Conservation (phyloP, 2,797 vertebrate species). For the Aeoliscus strigatus region DNA sequence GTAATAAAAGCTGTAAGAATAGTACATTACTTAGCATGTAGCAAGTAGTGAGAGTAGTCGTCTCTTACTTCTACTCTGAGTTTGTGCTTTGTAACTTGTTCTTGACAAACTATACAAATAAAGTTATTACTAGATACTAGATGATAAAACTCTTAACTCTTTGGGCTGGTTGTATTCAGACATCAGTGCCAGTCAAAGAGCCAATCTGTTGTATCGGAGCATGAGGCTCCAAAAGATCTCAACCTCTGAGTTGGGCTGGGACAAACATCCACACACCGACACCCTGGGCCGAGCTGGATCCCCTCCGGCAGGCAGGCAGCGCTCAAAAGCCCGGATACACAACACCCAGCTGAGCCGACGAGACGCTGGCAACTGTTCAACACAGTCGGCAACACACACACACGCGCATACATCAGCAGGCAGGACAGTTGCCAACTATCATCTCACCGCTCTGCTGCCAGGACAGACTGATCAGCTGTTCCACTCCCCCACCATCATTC, state of each 20-base stretch:
- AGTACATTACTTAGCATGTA: too few species aligned
- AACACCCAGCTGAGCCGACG: constrained; percentile 65
- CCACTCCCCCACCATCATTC: constrained; percentile 31
- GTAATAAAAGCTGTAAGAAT: too few species aligned
- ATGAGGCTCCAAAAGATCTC: too few species aligned
- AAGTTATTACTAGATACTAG: too few species aligned
- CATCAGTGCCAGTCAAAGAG: too few species aligned
- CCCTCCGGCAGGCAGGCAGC: constrained; percentile 63
- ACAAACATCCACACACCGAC: constrained; percentile 39
- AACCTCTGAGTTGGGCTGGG: constrained; percentile 25
- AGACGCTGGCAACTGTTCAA: constrained; percentile 67
- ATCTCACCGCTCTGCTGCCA: constrained; percentile 43
- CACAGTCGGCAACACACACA: constrained; percentile 61
- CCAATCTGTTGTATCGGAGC: too few species aligned
- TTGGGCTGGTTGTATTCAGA: too few species aligned
- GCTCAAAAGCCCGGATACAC: constrained; percentile 69
- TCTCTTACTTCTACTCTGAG: too few species aligned
- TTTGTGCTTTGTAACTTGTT: too few species aligned
- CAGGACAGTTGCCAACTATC: constrained; percentile 53
- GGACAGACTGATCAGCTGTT: constrained; percentile 33
- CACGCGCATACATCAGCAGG: constrained; percentile 36
- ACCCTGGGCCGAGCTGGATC: constrained; percentile 43
- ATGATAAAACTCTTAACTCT: too few species aligned
- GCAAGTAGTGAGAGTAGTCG: too few species aligned
- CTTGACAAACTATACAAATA: too few species aligned